Conservation (phyloP, 1,140 invertebrate genomes). For the Bombus pyrosoma region DNA sequence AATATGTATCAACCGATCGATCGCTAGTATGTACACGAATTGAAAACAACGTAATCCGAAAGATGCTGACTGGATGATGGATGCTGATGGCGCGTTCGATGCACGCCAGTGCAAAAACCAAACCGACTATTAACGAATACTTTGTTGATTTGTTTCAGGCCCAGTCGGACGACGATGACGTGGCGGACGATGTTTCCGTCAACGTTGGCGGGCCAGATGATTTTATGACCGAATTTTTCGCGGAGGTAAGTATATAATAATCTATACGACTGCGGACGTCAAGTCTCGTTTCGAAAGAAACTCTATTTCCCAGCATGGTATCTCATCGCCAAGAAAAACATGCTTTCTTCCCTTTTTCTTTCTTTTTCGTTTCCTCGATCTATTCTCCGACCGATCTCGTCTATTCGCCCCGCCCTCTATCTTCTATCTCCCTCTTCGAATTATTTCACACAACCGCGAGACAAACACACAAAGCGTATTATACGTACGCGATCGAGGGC, state of each 20-base stretch:
- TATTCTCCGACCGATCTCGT: too few species aligned
- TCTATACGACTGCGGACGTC: too few species aligned
- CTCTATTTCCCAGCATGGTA: too few species aligned
- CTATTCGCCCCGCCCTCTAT: too few species aligned
- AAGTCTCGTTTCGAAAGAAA: too few species aligned
- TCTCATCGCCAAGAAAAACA: too few species aligned
- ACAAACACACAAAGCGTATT: too few species aligned
- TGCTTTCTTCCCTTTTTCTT: neutral
- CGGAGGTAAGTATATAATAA: slow-evolving; percentile 88
- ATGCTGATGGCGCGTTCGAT: neutral
- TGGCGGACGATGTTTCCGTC: slow-evolving; percentile 95
- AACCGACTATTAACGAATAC: neutral
- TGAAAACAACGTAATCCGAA: too few species aligned
- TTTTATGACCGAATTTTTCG: slow-evolving; percentile 99
- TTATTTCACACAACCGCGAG: neutral
- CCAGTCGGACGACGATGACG: slow-evolving; percentile 97
- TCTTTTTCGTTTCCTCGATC: neutral
- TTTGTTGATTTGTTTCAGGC: slow-evolving; percentile 84
- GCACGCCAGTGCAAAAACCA: neutral
- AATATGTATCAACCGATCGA: too few species aligned
- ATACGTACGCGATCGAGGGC: neutral
- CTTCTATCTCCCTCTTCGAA: neutral
- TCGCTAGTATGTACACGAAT: too few species aligned
- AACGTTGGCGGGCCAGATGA: slow-evolving; percentile 93
- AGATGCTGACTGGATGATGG: too few species aligned